Evolutionary conservation across 2,113 vertebrate genomes (phyloP), one percentile per base, ranked within the genome.

Genomic region (Tupaia chinensis): DNA sequence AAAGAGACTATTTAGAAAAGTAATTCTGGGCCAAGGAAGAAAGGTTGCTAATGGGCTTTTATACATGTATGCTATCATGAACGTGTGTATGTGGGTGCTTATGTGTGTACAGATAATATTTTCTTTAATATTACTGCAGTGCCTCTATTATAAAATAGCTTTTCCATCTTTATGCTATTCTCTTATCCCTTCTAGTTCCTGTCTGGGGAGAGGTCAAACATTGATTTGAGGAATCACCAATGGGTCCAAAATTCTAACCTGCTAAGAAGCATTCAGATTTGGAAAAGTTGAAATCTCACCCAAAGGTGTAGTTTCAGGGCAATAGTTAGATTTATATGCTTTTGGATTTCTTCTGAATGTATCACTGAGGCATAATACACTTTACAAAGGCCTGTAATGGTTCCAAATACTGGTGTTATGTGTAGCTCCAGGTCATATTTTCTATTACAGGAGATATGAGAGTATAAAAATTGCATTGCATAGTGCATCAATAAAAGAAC

Each of bases 371-470:
- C 65, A 96, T 97, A 97, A 96, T 96, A 93, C 92, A 96, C 98
- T 98, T 88, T 95, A 89, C 91, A 96, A 96, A 97, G 93, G 61
- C 93, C 92, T 96, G 91, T 97, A 98, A 54, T 68, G 85, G 60
- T 89, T 81, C 93, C 93, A 97, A 96, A 34, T 97, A 97, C 88
- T n/a, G 61, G 9, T 95, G 87, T 96, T 97, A 97, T 65, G 95
- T 96, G 96, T 79, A 97, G 87, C 94, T 98, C n/a, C 79, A 92
- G 91, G 81, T 98, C 96, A 93, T 97, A 81, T 96, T 93, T 98
- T 98, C 96, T 97, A 96, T 97, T 98, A 95, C 53, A 94, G 95
- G 80, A 98, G 95, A 94, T 96, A 97, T 0, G 27, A 97, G 87
- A 96, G 32, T 79, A 98, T 96, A 98, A 97, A 98, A 98, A 97